phyloP scores from a whole-genome alignment of 2,888 invertebrate species.

The Caenorhabditis sp. region DNA sequence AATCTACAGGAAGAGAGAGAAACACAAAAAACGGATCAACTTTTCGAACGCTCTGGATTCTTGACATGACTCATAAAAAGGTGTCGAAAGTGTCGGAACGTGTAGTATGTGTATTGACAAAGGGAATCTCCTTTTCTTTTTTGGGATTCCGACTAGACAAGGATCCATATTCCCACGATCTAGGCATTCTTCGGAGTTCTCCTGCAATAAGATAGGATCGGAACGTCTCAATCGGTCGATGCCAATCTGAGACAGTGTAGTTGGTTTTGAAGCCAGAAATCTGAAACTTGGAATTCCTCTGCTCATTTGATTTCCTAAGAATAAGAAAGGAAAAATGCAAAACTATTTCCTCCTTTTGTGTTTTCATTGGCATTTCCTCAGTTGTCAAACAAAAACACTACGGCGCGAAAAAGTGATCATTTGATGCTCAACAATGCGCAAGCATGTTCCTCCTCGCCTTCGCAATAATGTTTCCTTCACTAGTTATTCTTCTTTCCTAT shows the following conservation, averaged over 20 bases:
- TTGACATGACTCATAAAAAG: slow-evolving; percentile 27
- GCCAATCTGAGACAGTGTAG: too few relatives aligned
- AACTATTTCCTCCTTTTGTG: slow-evolving; percentile 1
- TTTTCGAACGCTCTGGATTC: slow-evolving; percentile 41
- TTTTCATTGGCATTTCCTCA: slow-evolving; percentile 24
- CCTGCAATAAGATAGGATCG: too few relatives aligned
- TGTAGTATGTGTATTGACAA: slow-evolving; percentile 10
- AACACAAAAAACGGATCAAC: slow-evolving; percentile 45
- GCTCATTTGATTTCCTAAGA: not conserved
- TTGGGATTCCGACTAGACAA: not conserved
- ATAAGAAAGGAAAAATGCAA: not conserved
- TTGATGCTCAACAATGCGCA: slow-evolving; percentile 58
- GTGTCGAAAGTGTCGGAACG: slow-evolving; percentile 8
- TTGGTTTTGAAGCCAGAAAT: not conserved
- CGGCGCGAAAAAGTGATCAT: slow-evolving; percentile 49
- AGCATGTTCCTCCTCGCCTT: slow-evolving; percentile 54
- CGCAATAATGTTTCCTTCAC: slow-evolving; percentile 44
- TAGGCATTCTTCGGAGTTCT: not conserved
- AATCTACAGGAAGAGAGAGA: slow-evolving; percentile 19
- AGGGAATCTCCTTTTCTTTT: not conserved
- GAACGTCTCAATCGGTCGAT: too few relatives aligned
- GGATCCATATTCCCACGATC: slow-evolving; percentile 20
- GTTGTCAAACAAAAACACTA: slow-evolving; percentile 37
- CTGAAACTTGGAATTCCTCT: not conserved
- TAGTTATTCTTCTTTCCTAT: slow-evolving; percentile 16